These are phyloP conservation scores for Glandiceps talaboti DNA, from an alignment of 53 echinoderm and acorn worm species.

Conservation along the genomic window DNA sequence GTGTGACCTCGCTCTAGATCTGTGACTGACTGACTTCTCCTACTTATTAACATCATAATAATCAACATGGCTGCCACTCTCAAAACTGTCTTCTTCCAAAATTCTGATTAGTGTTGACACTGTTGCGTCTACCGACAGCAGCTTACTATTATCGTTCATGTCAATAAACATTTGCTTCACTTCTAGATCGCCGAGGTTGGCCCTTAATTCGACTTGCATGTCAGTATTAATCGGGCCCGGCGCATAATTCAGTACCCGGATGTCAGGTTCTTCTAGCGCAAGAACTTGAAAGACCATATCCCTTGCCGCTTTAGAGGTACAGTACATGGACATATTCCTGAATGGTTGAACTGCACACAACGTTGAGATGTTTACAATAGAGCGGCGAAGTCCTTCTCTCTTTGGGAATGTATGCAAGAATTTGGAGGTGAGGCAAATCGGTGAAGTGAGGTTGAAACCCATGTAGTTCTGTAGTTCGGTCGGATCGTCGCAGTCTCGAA, in stretches of 20 bases:
- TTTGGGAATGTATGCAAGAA: constrained; percentile 45
- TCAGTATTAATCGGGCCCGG: constrained; percentile 66
- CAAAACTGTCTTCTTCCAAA: constrained; percentile 43
- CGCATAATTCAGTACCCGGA: constrained; percentile 59
- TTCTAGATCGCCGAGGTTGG: constrained; percentile 24
- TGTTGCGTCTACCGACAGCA: constrained; percentile 42
- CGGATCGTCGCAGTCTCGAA: constrained; percentile 16
- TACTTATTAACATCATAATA: constrained; percentile 44
- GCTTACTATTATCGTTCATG: not conserved
- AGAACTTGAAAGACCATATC: constrained; percentile 46
- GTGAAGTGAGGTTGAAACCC: constrained; percentile 46
- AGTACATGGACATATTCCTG: constrained; percentile 52
- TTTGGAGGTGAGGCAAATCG: constrained; percentile 31
- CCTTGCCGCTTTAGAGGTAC: constrained; percentile 58
- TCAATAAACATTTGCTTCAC: constrained; percentile 23
- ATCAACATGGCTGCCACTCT: constrained; percentile 76
- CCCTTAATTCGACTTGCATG: constrained; percentile 40
- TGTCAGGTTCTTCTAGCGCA: constrained; percentile 58
- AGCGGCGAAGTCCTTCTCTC: constrained; percentile 31
- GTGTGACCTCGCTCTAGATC: no score
- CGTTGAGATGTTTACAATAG: constrained; percentile 43
- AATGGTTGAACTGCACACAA: constrained; percentile 42
- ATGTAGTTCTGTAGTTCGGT: constrained; percentile 27
- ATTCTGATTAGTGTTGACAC: constrained; percentile 32
- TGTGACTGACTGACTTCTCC: no score